These are phyloP conservation scores for Junonia oenone DNA, from an alignment of 2,888 invertebrate species.

Conservation along the genomic window DNA sequence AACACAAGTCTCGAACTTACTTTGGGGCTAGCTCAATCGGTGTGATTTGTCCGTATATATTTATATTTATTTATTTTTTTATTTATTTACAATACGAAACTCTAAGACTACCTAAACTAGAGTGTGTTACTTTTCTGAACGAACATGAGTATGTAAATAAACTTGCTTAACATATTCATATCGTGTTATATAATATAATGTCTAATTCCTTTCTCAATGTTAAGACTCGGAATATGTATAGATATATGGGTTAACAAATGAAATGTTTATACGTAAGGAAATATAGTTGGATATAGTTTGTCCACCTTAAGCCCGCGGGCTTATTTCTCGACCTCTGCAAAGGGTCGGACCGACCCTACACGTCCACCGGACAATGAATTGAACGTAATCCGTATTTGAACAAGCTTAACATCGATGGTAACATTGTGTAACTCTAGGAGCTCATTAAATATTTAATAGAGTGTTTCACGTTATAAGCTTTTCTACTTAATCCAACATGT, in stretches of 20 bases:
- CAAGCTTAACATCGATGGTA: not conserved
- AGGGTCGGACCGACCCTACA: constrained; percentile 5
- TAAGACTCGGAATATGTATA: not conserved
- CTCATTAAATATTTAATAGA: not conserved
- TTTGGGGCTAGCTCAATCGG: too few relatives aligned
- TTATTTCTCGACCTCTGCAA: constrained; percentile 1
- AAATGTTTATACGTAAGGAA: too few relatives aligned
- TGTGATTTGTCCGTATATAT: too few relatives aligned
- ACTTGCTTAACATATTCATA: not conserved
- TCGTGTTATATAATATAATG: not conserved
- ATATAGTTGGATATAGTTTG: not conserved
- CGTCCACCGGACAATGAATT: constrained; percentile 3
- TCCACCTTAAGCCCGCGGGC: not conserved
- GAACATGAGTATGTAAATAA: not conserved
- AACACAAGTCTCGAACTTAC: too few relatives aligned
- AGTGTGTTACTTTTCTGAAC: too few relatives aligned
- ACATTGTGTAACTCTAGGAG: not conserved
- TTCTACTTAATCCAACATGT: not conserved
- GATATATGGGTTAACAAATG: not conserved
- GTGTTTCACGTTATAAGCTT: not conserved
- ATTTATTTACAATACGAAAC: not conserved
- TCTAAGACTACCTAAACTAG: not conserved
- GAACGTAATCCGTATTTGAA: not conserved
- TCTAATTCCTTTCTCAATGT: not conserved
- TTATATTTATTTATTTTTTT: too few relatives aligned